Evolutionary conservation across 2,888 invertebrate genomes (phyloP), one percentile per base, ranked within the genome.

Genomic region (Melanchra persicariae): DNA sequence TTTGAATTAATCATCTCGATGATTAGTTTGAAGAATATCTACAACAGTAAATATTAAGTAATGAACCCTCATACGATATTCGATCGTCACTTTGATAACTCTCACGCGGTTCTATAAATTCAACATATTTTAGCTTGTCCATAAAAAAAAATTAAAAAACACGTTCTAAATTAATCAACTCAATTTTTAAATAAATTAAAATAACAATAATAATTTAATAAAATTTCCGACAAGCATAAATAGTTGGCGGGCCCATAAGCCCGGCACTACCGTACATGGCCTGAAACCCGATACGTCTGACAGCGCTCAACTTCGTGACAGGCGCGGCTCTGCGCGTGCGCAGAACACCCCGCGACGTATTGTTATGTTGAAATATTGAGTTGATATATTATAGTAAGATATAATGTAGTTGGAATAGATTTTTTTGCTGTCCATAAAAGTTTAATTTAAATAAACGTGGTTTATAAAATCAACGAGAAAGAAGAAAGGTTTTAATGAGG

Each of bases 231-330:
- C 59, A 69, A 70, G 66, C 55, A 70, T 69, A 79, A 72, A 81
- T 82, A 74, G 64, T 71, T 79, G 51, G 51, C 66, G 43, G 65
- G 57, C 24, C 57, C 62, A 66, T 78, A 72, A 81, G 66, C 64
- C 70, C 49, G 70, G 67, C 43, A 77, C 73, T 87, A 83, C 87
- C 84, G 81, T 79, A 85, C 73, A 83, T 75, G 83, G 82, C 51
- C 40, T 78, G 90, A 82, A 88, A 90, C 85, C 70, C 65, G 86
- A 90, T 86, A 87, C 79, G 12, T 65, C 75, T 83, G 84, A 84
- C 89, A 88, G 87, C 84, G 63, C 81, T 85, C 81, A 82, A 81
- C 63, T 74, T 77, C 79, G 76, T 82, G 83, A 79, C 83, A 81
- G 81, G 79, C 83, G 65, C 79, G 72, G 67, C 72, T 72, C 73